Base-by-base conservation (phyloP, 2,888 invertebrate species). In the Sesamia inferens region DNA sequence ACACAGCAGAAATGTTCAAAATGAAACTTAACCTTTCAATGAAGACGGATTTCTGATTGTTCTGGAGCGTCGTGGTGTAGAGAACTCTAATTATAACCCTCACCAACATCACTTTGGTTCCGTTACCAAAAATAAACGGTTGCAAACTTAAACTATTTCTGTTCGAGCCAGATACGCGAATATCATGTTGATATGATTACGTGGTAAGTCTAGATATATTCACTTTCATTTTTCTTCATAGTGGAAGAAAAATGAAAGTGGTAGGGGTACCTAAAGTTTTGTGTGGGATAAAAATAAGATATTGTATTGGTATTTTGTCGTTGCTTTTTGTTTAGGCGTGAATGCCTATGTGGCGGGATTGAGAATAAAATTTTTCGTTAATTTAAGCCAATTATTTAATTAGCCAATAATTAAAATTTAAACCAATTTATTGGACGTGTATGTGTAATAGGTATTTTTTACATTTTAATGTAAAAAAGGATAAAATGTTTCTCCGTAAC, bases 81-180 rank as follows among this genome's bases (percentile, higher is more conserved):
- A 74, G 55, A 70, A 71, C n/a, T 65, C 69, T 78, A 85, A 76
- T 73, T 59, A 78, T 81, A 85, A 51, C 39, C 55, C 42, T 22
- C 61, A 67, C 1, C 77, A 75, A 76, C 78, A 77, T 75, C 75
- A 75, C 69, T 75, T 75, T 85, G 83, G 83, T 81, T 85, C 74
- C 81, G 85, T 81, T 73, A 74, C 55, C 74, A 76, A 71, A 83
- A 85, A 83, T 85, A 85, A 64, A 74, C 78, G 63, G 73, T 81
- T 79, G 78, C 74, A 79, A 77, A 79, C 83, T 48, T 16, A 73
- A 69, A 71, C 76, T 85, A 85, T 85, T 85, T 85, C 47, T 76
- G 76, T 61, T 63, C 70, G 68, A 68, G 68, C 64, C 77, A 83
- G 85, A 85, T 74, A 81, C 76, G 85, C 83, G 81, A 85, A 83